phyloP scores from a whole-genome alignment of 2,888 invertebrate species.

The Escarpia spicata region DNA sequence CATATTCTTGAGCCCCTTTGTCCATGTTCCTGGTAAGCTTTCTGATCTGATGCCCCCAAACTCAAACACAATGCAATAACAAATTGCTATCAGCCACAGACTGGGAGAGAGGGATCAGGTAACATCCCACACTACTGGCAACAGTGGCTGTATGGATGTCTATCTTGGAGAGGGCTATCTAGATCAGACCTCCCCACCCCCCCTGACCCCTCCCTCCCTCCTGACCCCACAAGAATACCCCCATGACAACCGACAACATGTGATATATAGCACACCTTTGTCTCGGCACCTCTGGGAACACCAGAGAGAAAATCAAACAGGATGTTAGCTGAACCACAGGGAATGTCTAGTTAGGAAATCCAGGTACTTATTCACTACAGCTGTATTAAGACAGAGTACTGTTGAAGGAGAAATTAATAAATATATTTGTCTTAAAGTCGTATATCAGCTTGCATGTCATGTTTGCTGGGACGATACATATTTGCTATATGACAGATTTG shows the following conservation, averaged over 20 bases:
- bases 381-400: no score
- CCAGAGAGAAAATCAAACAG: neutral
- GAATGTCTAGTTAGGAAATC: neutral
- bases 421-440: no score
- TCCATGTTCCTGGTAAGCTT: constrained; percentile 6
- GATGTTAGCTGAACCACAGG: neutral
- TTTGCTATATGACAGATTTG: no score
- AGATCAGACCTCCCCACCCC: neutral
- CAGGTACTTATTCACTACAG: neutral
- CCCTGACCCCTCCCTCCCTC: neutral
- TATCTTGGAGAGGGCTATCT: neutral
- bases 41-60: neutral
- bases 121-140: neutral
- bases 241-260: neutral
- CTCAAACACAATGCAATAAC: neutral
- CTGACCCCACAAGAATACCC: neutral
- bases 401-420: no score
- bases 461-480: no score
- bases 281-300: neutral
- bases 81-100: neutral
- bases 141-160: neutral
- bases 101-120: neutral
- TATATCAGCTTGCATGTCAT: no score
- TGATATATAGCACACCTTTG: neutral
- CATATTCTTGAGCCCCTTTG: neutral